Percentiles rank a stretch among this genome's conserved stretches.
Conservation (phyloP, 1,140 invertebrate genomes). For the Drosophila nannoptera region DNA sequence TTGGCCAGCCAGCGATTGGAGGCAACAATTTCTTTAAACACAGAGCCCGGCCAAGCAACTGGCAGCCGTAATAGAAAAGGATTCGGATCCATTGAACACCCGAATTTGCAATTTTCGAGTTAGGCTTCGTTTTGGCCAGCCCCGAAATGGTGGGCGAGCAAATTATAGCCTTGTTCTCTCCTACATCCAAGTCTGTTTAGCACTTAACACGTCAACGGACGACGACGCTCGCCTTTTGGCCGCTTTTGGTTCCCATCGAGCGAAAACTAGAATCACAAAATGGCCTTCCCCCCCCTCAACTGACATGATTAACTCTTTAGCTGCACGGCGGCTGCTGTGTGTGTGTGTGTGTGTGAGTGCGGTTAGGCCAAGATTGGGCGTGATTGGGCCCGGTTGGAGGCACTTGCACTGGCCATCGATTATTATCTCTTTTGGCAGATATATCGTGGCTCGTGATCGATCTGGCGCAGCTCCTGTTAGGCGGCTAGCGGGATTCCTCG, state of each 20-base stretch:
- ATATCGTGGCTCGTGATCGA: constrained; percentile 71
- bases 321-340: not conserved
- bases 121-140: constrained; percentile 60
- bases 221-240: constrained; percentile 21
- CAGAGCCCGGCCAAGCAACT: constrained; percentile 39
- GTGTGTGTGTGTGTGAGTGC: constrained; percentile 6
- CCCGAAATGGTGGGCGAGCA: constrained; percentile 46
- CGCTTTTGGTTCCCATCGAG: constrained; percentile 48
- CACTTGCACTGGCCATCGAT: constrained; percentile 44
- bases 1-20: constrained; percentile 61
- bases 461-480: constrained; percentile 35
- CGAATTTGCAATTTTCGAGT: constrained; percentile 77
- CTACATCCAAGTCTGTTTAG: constrained; percentile 29
- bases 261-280: constrained; percentile 31
- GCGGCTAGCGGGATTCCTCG: not conserved
- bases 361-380: constrained; percentile 31
- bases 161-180: constrained; percentile 42
- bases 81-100: constrained; percentile 71
- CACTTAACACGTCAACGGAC: constrained; percentile 73
- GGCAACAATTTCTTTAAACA: constrained; percentile 74
- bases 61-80: constrained; percentile 63
- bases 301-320: constrained; percentile 57
- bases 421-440: constrained; percentile 66
- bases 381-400: constrained; percentile 28
- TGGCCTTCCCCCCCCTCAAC: constrained; percentile 47